Base-by-base conservation (phyloP, 2,888 invertebrate species). In the Piscicola geometra region DNA sequence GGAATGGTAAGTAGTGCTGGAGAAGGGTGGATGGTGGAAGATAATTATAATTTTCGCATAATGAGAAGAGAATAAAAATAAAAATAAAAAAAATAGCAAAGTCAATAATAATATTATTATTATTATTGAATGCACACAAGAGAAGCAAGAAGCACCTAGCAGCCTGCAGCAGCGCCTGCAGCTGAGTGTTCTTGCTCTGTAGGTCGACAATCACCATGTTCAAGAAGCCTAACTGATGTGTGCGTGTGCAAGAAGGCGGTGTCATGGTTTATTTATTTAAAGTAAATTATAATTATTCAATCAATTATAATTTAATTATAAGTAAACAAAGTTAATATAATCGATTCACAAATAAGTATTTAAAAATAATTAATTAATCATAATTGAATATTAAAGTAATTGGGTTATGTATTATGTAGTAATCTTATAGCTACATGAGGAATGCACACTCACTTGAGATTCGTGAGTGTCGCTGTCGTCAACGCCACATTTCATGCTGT, bases 141-240 rank as follows among this genome's bases (percentile, higher is more conserved):
- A n/a, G n/a, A n/a, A n/a, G n/a, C n/a, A n/a, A n/a, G n/a, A n/a
- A n/a, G 41, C 5, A 41, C 41, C 41, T 56, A 3, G 3, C n/a
- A 5, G 3, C n/a, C 3, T 60, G 28, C 68, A 95, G 90, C 81
- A 92, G 89, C 74, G 90, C 89, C 83, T 90, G 88, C 1, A 95
- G 88, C 81, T 91, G 90, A 82, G 93, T 92, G 83, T 94, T 94
- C 86, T 96, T 96, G 80, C 90, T 90, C 86, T 95, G 94, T 91
- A 96, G 92, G 83, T 96, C 95, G 36, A 93, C 93, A 81, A 98
- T 97, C 81, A 97, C 94, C 9, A 94, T 92, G 87, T 98, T 96
- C 41, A 97, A 88, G 87, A 98, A 96, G 81, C 91, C 91, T 36
- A 87, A 83, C 85, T 87, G 82, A 28, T 41, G 41, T 41, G 5